Evolutionary conservation across 2,797 vertebrate genomes (phyloP), one percentile per base, ranked within the genome.

Genomic region (Pangasius larnaudii): DNA sequence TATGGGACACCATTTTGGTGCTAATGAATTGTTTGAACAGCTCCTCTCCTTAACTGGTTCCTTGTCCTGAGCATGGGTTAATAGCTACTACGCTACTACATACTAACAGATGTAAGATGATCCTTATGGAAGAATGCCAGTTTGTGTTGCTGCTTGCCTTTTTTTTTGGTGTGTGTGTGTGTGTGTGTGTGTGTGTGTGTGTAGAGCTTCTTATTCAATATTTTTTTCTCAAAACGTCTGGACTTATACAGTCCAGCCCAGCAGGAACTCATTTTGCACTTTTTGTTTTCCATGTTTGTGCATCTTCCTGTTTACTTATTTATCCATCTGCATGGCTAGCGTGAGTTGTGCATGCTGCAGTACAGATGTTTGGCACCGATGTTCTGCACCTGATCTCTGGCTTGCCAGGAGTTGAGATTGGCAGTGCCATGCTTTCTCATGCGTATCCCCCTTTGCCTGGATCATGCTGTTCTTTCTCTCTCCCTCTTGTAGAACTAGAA

Each of bases 301-400:
- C 22, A 27, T 80, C 69, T 53, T 88, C 56, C 79, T 86, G 80
- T 77, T 78, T 83, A 84, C 51, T 5, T 89, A 36, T 78, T 75
- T 86, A 83, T 58, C 10, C 27, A 61, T 49, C n/a, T 53, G n/a
- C n/a, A 33, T 30, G 49, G 36, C 58, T 58, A 84, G 65, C 78
- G 27, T 82, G 91, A 89, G 89, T 86, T 86, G 84, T 61, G 88
- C 87, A 79, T 89, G 46, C 22, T 65, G 90, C 75, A 56, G 1
- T 63, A 83, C 74, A 79, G 85, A 84, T 10, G 9, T 86, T n/a
- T 36, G 59, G 13, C 74, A 58, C 46, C 95, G 88, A 27, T 95
- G 94, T 92, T 94, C 67, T 85, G 91, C 95, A 94, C 91, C 91
- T 95, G 92, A 94, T 91, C 27, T 30, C 33, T 61, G 46, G 18